Evolutionary conservation across 2,113 vertebrate species (phyloP).

Genomic region (Sapayoa aenigma): DNA sequence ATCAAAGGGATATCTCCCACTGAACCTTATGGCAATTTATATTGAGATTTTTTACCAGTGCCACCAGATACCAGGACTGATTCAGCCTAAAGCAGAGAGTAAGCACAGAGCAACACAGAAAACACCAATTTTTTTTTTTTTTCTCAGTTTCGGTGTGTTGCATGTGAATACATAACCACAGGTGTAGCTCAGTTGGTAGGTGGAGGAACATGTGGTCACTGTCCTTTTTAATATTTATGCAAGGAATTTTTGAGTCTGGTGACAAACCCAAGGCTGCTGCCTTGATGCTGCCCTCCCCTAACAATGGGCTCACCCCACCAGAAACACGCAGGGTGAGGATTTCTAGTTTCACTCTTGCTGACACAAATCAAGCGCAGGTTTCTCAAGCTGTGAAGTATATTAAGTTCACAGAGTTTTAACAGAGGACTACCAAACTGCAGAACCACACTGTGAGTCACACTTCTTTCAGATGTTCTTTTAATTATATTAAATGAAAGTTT

Average conservation of each 20-base stretch:
- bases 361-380: constrained; percentile 69
- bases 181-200: not conserved
- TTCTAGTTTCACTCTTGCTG: constrained; percentile 65
- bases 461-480: constrained; percentile 77
- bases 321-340: constrained; percentile 43
- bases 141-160: not conserved
- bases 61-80: not conserved
- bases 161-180: not conserved
- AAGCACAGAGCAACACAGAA: not conserved
- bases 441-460: constrained; percentile 55
- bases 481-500: constrained; percentile 75
- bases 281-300: constrained; percentile 59
- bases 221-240: not conserved
- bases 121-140: not conserved
- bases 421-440: constrained; percentile 64
- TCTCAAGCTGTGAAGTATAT: constrained; percentile 78
- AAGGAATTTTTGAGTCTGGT: not conserved
- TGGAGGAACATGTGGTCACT: not conserved
- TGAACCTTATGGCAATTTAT: not conserved
- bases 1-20: not conserved
- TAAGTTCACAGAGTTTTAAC: constrained; percentile 75
- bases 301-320: not conserved
- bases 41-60: not conserved
- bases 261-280: constrained; percentile 24
- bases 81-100: not conserved